Base-by-base conservation (phyloP, 2,888 invertebrate genomes). In the Timandra comae region DNA sequence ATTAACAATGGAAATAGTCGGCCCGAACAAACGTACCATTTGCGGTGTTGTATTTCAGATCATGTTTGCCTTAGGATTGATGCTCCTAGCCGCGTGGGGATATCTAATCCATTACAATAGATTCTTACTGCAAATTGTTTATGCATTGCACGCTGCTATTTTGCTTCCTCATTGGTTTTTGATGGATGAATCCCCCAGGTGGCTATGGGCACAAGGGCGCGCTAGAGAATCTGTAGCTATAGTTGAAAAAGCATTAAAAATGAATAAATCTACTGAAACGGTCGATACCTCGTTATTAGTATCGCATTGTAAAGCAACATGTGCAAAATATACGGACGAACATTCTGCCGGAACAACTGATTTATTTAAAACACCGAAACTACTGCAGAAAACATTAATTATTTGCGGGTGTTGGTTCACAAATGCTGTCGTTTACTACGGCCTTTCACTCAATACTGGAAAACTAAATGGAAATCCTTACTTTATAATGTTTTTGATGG, bases 141-240 rank as follows among this genome's bases (percentile, higher is more conserved):
- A 94, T 63, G 95, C 92, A 0, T 67, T 91, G 30, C 95, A 95
- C 61, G 90, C 93, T 29, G 74, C 87, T 2, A 57, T 94, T 1
- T 80, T 95, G 12, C 68, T 95, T 33, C 91, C 90, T 8, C 94
- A 95, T 65, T 94, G 92, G 91, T 91, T 95, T 88, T 59, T 93
- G 13, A 91, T 96, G 89, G 95, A 95, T 53, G 95, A 96, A 74
- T 95, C 95, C 16, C 94, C 95, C 0, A 88, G 95, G 42, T 96
- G 95, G 95, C 78, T 95, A 2, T 95, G 95, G 95, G 88, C 91
- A 3, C 93, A 95, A 62, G 95, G 94, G 1, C 88, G 91, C 12
- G 87, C 89, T 1, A 82, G 87, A 7, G 93, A 95, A 66, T 92
- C 94, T 0, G 88, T 94, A 0, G 87, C 88, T 5, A 93, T 95